Evolutionary conservation across 2,113 vertebrate species (phyloP), one percentile per base, ranked within the genome.

Genomic region (Pygoscelis adeliae): DNA sequence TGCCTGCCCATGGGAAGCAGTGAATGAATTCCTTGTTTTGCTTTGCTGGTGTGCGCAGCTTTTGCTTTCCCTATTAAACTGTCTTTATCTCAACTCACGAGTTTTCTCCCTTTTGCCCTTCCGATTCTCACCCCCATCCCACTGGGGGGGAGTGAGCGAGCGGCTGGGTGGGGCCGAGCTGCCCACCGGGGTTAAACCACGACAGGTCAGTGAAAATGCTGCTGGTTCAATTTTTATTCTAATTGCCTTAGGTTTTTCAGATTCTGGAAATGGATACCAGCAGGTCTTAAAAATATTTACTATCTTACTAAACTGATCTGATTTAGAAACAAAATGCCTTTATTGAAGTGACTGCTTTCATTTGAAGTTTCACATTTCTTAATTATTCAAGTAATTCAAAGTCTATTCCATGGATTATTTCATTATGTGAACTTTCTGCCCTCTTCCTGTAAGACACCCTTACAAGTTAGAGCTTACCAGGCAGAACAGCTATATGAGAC

Each of bases 91-190:
- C 22, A 34, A 73, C 9, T 38, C 58, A 58, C 0, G 3, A 21
- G 3, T 46, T 46, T 81, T 84, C 38, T 50, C 15, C 27, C 46
- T 76, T 86, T 71, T 76, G 12, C 9, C 47, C 18, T 90, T 52
- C 29, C 4, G 1, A 36, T 83, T 53, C 42, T 93, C 27, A 27
- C 4, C 23, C n/a, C 34, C 23, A 30, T 27, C 18, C 34, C 42
- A 14, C 23, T 18, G 61, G 1, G 5, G 13, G 36, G 22, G 7
- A 40, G 27, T 6, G 23, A 73, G 25, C 0, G 0, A 69, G 70
- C 6, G 1, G 49, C 42, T 63, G 42, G 0, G 3, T 6, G 36
- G 30, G 14, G 40, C 67, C 77, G 34, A 89, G 69, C 55, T 61
- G 72, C 46, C 15, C 34, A 50, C 5, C 1, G 8, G 32, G 44